phyloP scores from a whole-genome alignment of 35 echinoderm and acorn worm genomes.

The Hemicentrotus pulcherrimus region DNA sequence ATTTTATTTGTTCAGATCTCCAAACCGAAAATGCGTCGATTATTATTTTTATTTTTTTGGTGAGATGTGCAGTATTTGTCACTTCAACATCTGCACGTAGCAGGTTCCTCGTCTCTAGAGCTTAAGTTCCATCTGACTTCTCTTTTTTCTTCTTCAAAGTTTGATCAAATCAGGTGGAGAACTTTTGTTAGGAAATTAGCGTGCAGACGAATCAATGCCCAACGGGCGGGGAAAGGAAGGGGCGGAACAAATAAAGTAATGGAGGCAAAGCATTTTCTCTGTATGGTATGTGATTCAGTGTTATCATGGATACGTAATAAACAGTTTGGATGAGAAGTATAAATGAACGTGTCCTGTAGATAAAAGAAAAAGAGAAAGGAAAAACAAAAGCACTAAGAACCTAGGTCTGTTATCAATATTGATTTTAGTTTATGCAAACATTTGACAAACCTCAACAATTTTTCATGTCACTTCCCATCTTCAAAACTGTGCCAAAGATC shows the following conservation, averaged over 20 bases:
- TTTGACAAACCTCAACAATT: background rate
- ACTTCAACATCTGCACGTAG: background rate
- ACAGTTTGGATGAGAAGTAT: background rate
- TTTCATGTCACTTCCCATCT: background rate
- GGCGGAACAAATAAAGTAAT: background rate
- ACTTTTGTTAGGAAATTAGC: background rate
- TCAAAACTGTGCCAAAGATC: background rate
- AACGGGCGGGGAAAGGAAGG: background rate
- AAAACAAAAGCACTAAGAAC: background rate
- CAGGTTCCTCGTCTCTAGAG: background rate
- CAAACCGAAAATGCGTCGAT: background rate
- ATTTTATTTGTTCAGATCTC: slow-evolving; percentile 13
- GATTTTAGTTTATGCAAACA: background rate
- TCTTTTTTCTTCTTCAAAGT: background rate
- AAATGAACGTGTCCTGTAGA: background rate
- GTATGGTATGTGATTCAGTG: background rate
- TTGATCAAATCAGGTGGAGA: background rate
- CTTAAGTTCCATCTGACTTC: background rate
- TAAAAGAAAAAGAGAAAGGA: too few species aligned
- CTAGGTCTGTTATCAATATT: background rate
- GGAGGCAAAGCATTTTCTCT: background rate
- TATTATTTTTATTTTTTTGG: background rate
- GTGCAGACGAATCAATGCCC: background rate
- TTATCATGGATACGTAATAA: background rate
- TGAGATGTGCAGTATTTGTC: background rate